Percentiles rank a stretch among this genome's conserved stretches.
phyloP scores from a whole-genome alignment of 92 coral and sea anemone species.

The Umimayanthus kanabou region DNA sequence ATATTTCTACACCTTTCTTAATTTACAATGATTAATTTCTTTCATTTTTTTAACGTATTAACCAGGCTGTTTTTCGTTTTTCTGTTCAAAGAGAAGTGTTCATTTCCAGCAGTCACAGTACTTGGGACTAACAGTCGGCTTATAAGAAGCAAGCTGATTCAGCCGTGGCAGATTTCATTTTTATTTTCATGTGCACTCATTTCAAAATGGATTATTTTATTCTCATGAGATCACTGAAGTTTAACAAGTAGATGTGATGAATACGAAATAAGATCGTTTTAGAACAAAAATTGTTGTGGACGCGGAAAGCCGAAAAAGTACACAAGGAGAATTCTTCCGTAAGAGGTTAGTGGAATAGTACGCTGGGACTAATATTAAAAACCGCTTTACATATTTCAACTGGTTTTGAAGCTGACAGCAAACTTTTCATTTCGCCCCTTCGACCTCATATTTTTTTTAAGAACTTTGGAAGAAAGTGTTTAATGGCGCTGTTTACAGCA shows the following conservation, averaged over 20 bases:
- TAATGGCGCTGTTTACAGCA: too few relatives aligned
- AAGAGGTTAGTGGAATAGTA: neutral
- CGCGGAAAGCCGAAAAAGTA: neutral
- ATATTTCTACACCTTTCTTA: neutral
- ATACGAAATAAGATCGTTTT: neutral
- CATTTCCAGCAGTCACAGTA: neutral
- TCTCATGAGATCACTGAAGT: neutral
- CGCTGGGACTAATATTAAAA: neutral
- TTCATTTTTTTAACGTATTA: neutral
- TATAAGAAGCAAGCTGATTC: neutral
- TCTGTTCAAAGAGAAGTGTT: neutral
- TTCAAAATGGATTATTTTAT: neutral
- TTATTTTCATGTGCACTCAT: neutral
- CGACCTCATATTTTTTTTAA: neutral
- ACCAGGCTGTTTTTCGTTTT: neutral
- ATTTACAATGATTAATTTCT: slow-evolving; percentile 7
- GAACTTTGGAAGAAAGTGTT: neutral
- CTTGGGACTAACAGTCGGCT: neutral
- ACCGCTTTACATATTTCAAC: too few relatives aligned
- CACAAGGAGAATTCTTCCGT: neutral
- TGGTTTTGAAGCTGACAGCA: neutral
- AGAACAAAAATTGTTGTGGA: neutral
- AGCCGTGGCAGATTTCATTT: neutral
- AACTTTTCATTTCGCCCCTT: neutral
- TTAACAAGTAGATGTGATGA: slow-evolving; percentile 16